A percentile compares a stretch with the other conserved stretches of the same genome.
Conservation (phyloP, 2,888 invertebrate species). For the Drosophila aldrichi region DNA sequence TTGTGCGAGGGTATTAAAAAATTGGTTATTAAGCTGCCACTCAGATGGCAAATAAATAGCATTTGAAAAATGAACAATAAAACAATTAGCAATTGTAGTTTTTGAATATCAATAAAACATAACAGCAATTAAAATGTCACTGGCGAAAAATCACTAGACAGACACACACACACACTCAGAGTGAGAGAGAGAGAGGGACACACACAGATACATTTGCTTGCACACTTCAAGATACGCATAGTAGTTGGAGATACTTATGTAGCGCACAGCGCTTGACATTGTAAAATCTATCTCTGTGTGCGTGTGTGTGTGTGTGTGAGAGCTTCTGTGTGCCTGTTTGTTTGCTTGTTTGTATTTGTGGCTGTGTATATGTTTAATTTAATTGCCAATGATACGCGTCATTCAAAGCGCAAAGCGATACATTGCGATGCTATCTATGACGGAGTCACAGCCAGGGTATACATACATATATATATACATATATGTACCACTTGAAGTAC, state of each 20-base stretch:
- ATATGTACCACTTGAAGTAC: not conserved
- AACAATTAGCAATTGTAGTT: conserved; percentile 78
- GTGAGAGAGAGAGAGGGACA: not conserved
- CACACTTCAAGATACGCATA: conserved; percentile 22
- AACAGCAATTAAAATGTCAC: conserved; percentile 80
- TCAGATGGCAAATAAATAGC: conserved; percentile 66
- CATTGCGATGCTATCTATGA: conserved; percentile 72
- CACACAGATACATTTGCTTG: conserved; percentile 4
- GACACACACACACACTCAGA: not conserved
- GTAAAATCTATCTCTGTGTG: conserved; percentile 43
- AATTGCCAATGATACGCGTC: conserved; percentile 82
- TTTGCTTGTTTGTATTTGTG: conserved; percentile 32
- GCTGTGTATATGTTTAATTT: conserved; percentile 66
- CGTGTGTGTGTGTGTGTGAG: conserved; percentile 13
- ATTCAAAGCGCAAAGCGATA: conserved; percentile 74
- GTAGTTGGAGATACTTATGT: conserved; percentile 48
- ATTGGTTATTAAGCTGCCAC: conserved; percentile 78
- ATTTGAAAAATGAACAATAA: conserved; percentile 73
- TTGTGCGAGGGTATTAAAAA: conserved; percentile 75
- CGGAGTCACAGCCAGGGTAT: conserved; percentile 40
- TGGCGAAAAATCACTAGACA: conserved; percentile 67
- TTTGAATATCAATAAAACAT: conserved; percentile 81
- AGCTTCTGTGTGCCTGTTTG: conserved; percentile 33
- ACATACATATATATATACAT: not conserved
- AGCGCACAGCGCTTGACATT: conserved; percentile 64